Evolutionary conservation across 2,888 invertebrate species (phyloP), one percentile per base, ranked within the genome.

Genomic region (Drosophila cyrtoloma): DNA sequence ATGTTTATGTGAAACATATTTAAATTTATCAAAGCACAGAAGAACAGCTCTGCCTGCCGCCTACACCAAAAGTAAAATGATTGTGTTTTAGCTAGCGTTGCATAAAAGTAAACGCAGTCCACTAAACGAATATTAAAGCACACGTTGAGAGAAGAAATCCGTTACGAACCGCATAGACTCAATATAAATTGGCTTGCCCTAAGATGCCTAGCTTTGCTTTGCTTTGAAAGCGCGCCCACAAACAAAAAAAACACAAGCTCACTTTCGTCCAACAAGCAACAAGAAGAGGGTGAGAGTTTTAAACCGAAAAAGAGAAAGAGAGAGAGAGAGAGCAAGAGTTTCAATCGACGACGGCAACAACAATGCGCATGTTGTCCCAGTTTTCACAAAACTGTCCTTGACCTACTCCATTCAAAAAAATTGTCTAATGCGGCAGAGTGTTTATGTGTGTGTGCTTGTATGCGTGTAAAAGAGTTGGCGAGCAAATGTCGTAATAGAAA

Each of bases 341-440:
- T 76, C 56, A 63, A 58, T 67, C 56, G 68, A 65, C 65, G 65
- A 53, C 58, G 66, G 74, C 86, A 90, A 90, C 89, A 86, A 86
- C 90, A 86, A 81, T 71, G 77, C 69, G 76, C 87, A 74, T 91
- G 82, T 85, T 93, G 93, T 89, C 92, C 93, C 91, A 93, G 89
- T 92, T 93, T 92, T 90, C 86, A 89, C 82, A 86, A 87, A 89
- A 89, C 92, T 93, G 93, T 93, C 93, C 93, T 93, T 93, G 93
- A 93, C 93, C 93, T 93, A 93, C 93, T 93, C 93, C 93, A 93
- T 91, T 92, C 90, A 75, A 84, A 71, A 74, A 86, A 86, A 89
- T 86, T 90, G 86, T 86, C 90, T 86, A 86, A 90, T 84, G 83
- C 75, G 60, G 71, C 83, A 82, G 66, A 75, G 65, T 79, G 79